Evolutionary conservation across 2,797 vertebrate species (phyloP), one percentile per base, ranked within the genome.

Genomic region (Betta splendens): DNA sequence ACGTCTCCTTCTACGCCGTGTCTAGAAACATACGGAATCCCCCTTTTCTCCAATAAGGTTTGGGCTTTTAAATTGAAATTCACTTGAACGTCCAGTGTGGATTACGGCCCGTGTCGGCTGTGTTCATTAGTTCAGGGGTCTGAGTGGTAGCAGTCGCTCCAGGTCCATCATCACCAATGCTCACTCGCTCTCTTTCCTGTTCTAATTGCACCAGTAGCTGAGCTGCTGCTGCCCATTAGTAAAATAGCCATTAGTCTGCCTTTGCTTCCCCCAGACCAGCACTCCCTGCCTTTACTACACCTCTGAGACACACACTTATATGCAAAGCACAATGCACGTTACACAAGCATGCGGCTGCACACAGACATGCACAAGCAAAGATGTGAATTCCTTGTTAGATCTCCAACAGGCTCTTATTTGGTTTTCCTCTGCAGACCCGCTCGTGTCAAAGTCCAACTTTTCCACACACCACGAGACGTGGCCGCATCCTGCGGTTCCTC

Each of bases 271-370:
- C 58, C 82, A 69, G 70, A 81, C 85, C 80, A 72, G 77, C 80
- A 84, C 82, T 84, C 85, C 77, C 83, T 69, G 67, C 23, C 80
- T 90, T 89, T 89, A 92, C 81, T 81, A 85, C 86, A 87, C 91
- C 89, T 87, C 86, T 48, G 91, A 92, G 90, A 90, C 86, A 46
- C 69, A 51, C 35, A 64, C 35, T 3, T 43, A 54, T 10, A 53
- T 10, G 18, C 49, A 40, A 23, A 43, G 38, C 28, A 33, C 2
- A 50, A 60, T 11, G 63, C 33, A 33, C 10, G 3, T 9, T n/a
- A 18, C n/a, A 37, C 5, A 39, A 5, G 5, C 23, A 21, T 11
- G 9, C 28, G 45, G 23, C 22, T 9, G 21, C 7, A 3, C 37
- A 29, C 5, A 2, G 26, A 31, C 36, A 39, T 6, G 28, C 28